Evolutionary conservation across 2,113 vertebrate species (phyloP).

Genomic region (Orcinus orca): DNA sequence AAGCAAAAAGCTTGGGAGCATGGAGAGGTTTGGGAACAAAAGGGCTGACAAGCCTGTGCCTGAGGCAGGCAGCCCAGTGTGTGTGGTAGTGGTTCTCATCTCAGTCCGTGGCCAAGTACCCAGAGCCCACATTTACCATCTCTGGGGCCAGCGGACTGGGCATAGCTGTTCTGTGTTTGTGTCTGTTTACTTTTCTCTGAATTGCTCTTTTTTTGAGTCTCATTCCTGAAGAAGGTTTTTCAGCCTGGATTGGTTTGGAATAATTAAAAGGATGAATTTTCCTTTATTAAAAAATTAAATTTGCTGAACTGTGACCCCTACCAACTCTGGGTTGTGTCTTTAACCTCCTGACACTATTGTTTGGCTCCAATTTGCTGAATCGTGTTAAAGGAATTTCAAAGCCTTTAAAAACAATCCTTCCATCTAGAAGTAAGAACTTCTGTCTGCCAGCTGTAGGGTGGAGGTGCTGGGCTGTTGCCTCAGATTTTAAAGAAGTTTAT

Average conservation of each 20-base stretch:
- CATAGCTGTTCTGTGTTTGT: neutral
- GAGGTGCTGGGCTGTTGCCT: slow-evolving; percentile 7
- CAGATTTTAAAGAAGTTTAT: neutral
- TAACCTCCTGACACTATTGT: slow-evolving; percentile 14
- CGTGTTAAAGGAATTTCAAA: slow-evolving; percentile 54
- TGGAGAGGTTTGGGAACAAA: neutral
- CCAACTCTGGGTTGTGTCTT: neutral
- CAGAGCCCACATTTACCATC: neutral
- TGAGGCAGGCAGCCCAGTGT: neutral
- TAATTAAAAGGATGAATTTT: slow-evolving; percentile 33
- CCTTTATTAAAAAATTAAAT: neutral
- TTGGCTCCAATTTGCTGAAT: slow-evolving; percentile 64
- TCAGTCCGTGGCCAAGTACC: accelerated
- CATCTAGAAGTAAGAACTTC: slow-evolving; percentile 41
- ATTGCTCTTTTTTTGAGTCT: neutral
- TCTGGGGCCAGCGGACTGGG: neutral
- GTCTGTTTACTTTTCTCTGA: slow-evolving; percentile 22
- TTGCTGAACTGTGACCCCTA: neutral
- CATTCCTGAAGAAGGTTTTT: slow-evolving; percentile 11
- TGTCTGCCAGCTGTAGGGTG: slow-evolving; percentile 55
- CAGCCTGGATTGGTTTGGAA: neutral
- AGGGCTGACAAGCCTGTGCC: neutral
- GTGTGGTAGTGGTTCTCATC: neutral
- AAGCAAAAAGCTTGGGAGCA: neutral
- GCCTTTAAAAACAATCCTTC: slow-evolving; percentile 53